phyloP scores from a whole-genome alignment of 2,113 vertebrate genomes.

The Crotalus tigris region DNA sequence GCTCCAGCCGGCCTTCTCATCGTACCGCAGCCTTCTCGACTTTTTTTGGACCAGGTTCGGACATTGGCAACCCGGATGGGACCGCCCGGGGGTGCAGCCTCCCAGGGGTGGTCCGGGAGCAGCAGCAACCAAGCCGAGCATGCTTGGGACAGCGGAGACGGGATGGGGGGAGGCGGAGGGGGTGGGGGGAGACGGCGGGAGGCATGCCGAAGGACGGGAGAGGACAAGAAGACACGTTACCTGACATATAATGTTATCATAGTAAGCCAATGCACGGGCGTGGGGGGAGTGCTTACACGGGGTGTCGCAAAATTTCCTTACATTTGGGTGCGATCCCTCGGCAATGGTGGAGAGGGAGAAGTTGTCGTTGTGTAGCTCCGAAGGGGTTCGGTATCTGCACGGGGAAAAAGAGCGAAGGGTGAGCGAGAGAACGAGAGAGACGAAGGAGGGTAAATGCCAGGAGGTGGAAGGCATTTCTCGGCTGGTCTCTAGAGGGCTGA shows the following conservation, averaged over 20 bases:
- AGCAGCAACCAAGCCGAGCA: background rate
- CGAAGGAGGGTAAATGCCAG: background rate
- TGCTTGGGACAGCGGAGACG: background rate
- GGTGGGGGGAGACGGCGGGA: background rate
- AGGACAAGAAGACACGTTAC: constrained; percentile 70
- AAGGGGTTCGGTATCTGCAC: constrained; percentile 88
- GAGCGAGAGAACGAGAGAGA: background rate
- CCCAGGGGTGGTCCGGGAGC: background rate
- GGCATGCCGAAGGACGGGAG: constrained; percentile 65
- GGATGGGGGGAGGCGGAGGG: background rate
- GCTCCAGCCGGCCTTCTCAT: too few relatives aligned
- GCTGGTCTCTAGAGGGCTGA: background rate
- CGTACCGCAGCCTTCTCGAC: too few relatives aligned
- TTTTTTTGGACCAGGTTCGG: too few relatives aligned
- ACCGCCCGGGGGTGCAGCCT: fast-evolving
- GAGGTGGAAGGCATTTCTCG: background rate
- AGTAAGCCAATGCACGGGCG: constrained; percentile 80
- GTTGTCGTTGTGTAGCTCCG: constrained; percentile 98
- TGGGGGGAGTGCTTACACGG: constrained; percentile 76
- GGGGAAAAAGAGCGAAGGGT: background rate
- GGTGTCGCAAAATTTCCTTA: constrained; percentile 86
- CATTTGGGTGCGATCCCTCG: constrained; percentile 97
- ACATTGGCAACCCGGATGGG: background rate
- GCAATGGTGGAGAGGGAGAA: constrained; percentile 99
- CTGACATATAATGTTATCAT: constrained; percentile 85